Evolutionary conservation across 2,113 vertebrate genomes (phyloP).

Genomic region (Progne subis): DNA sequence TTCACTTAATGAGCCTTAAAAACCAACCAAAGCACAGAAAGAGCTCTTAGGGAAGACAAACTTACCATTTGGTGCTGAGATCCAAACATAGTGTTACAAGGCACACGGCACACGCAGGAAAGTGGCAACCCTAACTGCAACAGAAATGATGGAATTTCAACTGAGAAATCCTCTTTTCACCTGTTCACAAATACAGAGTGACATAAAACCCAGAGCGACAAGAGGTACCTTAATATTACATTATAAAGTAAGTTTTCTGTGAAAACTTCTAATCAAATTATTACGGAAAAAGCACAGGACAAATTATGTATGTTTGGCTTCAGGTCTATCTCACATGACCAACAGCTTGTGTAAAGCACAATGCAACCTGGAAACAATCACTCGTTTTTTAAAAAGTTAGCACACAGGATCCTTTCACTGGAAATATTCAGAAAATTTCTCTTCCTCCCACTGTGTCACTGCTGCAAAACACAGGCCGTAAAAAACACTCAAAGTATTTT

Average conservation of each 20-base stretch:
- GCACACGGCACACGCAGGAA: constrained; percentile 87
- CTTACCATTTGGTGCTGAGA: constrained; percentile 97
- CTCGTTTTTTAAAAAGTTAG: background rate
- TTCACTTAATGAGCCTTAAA: background rate
- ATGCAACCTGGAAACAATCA: background rate
- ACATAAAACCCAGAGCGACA: background rate
- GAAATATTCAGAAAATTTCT: background rate
- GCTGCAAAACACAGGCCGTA: background rate
- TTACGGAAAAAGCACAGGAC: background rate
- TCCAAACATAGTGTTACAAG: constrained; percentile 97
- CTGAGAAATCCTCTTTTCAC: background rate
- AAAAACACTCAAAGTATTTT: background rate
- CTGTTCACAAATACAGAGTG: background rate
- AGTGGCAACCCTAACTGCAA: constrained; percentile 80
- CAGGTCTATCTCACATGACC: background rate
- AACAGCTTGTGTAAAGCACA: background rate
- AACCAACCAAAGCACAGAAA: background rate
- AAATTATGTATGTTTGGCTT: background rate
- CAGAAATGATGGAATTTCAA: background rate
- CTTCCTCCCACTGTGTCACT: background rate
- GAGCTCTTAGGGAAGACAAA: background rate
- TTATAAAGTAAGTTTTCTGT: background rate
- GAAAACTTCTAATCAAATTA: background rate
- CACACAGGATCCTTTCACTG: background rate
- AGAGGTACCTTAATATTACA: background rate